Evolutionary conservation across 2,113 vertebrate genomes (phyloP).

Genomic region (Vidua macroura): DNA sequence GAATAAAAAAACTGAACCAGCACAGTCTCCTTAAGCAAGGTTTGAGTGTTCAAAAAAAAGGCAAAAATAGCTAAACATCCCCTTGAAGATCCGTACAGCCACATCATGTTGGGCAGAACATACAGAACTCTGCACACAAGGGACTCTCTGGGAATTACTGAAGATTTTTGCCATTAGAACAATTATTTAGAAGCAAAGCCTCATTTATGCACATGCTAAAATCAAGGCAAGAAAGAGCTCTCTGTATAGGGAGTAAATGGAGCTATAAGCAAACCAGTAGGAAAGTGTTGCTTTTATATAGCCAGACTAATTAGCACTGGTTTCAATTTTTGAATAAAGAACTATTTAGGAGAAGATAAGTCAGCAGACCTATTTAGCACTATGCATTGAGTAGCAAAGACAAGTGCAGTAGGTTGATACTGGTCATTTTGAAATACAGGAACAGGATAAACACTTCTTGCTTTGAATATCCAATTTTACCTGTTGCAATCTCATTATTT

Average conservation of each 20-base stretch:
- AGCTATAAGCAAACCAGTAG: background rate
- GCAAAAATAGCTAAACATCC: background rate
- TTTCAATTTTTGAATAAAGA: background rate
- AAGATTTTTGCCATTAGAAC: background rate
- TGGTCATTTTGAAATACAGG: background rate
- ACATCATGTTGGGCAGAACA: background rate
- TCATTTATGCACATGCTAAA: background rate
- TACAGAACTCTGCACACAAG: background rate
- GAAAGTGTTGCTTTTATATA: background rate
- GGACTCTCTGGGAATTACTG: background rate
- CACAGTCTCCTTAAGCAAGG: background rate
- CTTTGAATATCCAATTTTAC: background rate
- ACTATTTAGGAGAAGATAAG: background rate
- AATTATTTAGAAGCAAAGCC: background rate
- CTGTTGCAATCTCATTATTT: background rate
- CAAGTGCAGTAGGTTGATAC: background rate
- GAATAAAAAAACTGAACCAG: background rate
- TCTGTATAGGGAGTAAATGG: background rate
- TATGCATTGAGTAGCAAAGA: background rate
- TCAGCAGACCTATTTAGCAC: background rate
- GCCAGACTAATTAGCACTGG: background rate
- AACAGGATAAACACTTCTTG: background rate
- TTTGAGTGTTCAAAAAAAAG: background rate
- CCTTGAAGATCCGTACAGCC: accelerated
- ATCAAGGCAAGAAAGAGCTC: background rate